Evolutionary conservation across 2,113 vertebrate genomes (phyloP).

Genomic region (Lathamus discolor): DNA sequence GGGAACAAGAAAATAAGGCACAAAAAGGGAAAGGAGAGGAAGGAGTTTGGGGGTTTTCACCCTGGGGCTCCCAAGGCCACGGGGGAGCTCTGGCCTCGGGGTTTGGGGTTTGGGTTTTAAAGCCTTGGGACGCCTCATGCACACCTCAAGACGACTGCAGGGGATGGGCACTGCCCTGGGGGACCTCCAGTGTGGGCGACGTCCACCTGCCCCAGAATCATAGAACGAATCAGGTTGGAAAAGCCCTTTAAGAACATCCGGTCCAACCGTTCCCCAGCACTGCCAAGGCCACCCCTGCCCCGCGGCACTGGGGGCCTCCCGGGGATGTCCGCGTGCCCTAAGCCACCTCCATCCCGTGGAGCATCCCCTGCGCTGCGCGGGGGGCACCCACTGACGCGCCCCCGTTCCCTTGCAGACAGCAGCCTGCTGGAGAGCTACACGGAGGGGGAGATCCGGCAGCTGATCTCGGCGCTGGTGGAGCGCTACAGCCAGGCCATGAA

Average conservation of each 20-base stretch:
- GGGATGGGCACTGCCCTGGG: not conserved
- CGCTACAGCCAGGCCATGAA: conserved; percentile 75
- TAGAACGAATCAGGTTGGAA: not conserved
- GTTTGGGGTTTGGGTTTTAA: not conserved
- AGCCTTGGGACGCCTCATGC: not conserved
- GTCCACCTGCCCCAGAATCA: not conserved
- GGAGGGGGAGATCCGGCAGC: conserved; percentile 85
- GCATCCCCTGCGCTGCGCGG: not conserved
- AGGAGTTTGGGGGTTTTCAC: no score
- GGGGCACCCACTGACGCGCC: accelerated
- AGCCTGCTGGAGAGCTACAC: conserved; percentile 92
- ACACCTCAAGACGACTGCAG: not conserved
- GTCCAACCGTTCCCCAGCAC: not conserved
- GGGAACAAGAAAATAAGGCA: not conserved
- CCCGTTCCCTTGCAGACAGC: conserved; percentile 77
- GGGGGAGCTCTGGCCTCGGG: no score
- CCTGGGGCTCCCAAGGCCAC: accelerated
- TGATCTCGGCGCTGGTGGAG: conserved; percentile 80
- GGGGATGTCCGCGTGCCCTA: not conserved
- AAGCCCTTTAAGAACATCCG: not conserved
- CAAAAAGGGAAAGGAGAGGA: not conserved
- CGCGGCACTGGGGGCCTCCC: not conserved
- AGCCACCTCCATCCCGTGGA: not conserved
- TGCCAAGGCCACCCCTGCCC: not conserved
- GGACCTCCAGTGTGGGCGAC: not conserved